phyloP scores from a whole-genome alignment of 2,888 invertebrate genomes.

The Minunthozetes semirufus region DNA sequence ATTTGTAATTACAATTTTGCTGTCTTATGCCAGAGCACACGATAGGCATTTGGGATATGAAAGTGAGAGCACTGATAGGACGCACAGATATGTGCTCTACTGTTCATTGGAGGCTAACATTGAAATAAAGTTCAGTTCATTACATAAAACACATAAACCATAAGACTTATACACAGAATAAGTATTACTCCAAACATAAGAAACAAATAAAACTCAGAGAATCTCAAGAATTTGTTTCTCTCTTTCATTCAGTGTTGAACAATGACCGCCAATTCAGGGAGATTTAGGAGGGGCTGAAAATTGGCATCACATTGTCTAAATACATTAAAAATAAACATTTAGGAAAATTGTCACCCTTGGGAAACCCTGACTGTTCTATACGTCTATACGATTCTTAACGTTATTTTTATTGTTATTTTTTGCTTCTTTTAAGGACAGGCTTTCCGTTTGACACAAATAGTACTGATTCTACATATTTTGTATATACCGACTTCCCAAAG shows the following conservation, averaged over 20 bases:
- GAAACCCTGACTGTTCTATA: too few relatives aligned
- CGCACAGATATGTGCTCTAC: neutral
- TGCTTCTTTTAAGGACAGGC: neutral
- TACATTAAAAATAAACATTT: too few relatives aligned
- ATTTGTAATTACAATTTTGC: slow-evolving; percentile 8
- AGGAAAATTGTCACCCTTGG: too few relatives aligned
- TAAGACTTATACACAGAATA: neutral
- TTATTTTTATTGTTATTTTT: neutral
- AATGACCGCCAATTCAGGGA: too few relatives aligned
- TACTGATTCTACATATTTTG: too few relatives aligned
- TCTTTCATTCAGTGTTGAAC: too few relatives aligned
- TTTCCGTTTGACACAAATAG: neutral
- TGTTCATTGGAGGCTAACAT: neutral
- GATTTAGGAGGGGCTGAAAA: too few relatives aligned
- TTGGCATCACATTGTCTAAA: too few relatives aligned
- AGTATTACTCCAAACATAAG: neutral
- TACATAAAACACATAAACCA: slow-evolving; percentile 22
- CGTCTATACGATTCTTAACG: neutral
- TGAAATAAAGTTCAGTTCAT: slow-evolving; percentile 17
- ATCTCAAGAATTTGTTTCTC: neutral
- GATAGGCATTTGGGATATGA: slow-evolving; percentile 7
- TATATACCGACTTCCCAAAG: too few relatives aligned
- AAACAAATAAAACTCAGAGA: neutral
- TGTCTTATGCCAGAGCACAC: neutral
- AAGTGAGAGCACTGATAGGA: neutral